Conservation (phyloP, 2,113 vertebrate genomes). For the Osmerus mordax region DNA sequence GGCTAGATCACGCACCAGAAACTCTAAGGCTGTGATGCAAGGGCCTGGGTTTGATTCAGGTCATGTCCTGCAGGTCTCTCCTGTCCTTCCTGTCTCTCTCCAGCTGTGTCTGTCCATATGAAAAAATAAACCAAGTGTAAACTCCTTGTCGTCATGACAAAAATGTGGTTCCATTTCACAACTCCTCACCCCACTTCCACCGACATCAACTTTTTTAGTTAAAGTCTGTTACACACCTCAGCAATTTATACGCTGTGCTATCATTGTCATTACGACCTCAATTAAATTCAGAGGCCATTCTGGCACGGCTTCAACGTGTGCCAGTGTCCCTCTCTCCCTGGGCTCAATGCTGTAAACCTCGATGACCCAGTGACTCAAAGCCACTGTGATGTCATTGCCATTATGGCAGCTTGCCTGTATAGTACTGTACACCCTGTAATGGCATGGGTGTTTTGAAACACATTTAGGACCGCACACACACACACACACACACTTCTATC, state of each 20-base stretch:
- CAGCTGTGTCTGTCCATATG: no score
- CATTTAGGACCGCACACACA: not conserved
- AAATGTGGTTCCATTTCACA: not conserved
- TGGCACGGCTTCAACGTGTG: conserved; percentile 56
- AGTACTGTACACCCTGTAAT: no score
- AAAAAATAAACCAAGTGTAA: not conserved
- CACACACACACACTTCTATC: not conserved
- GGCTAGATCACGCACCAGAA: no score
- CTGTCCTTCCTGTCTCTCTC: no score
- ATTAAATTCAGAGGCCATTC: conserved; percentile 71
- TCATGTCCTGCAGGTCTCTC: no score
- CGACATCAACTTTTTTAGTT: not conserved
- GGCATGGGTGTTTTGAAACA: conserved; percentile 6
- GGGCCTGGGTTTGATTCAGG: no score
- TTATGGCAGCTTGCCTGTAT: conserved; percentile 2
- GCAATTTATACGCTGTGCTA: conserved; percentile 31
- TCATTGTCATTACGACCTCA: conserved; percentile 69
- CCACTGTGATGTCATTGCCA: conserved; percentile 42
- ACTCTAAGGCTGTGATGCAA: no score
- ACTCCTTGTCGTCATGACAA: not conserved
- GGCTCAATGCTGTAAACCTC: conserved; percentile 65
- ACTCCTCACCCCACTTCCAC: not conserved
- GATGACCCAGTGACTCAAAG: conserved; percentile 60
- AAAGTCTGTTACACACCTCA: not conserved
- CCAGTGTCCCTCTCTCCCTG: conserved; percentile 47